phyloP scores from a whole-genome alignment of 2,113 vertebrate genomes.

The Perca schrenkii region DNA sequence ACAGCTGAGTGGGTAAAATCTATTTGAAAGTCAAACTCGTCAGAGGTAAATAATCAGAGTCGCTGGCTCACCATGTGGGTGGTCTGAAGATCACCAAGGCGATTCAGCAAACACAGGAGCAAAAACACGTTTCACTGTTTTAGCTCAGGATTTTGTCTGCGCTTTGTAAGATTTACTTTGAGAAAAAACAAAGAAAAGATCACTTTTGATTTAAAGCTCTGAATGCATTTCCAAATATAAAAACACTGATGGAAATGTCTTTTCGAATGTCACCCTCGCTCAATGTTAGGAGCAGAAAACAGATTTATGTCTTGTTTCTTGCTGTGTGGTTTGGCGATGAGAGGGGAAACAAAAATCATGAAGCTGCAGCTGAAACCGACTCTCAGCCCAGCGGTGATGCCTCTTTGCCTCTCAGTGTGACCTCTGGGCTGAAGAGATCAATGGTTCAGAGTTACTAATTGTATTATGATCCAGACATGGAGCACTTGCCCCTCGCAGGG shows the following conservation, averaged over 20 bases:
- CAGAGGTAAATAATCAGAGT: constrained; percentile 66
- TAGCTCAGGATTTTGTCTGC: constrained; percentile 45
- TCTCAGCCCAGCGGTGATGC: constrained; percentile 5
- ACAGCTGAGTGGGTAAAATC: constrained; percentile 36
- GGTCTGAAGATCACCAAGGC: constrained; percentile 71
- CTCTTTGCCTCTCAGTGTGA: constrained; percentile 33
- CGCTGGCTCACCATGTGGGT: constrained; percentile 62
- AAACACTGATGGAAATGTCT: constrained; percentile 54
- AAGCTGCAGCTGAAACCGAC: constrained; percentile 44
- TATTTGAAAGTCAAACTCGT: constrained; percentile 51
- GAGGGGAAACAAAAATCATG: neutral
- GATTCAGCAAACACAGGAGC: constrained; percentile 68
- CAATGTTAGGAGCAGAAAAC: constrained; percentile 43
- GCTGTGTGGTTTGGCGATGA: constrained; percentile 42
- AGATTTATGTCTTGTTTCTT: constrained; percentile 58
- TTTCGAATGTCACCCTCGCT: constrained; percentile 53
- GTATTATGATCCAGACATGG: constrained; percentile 92
- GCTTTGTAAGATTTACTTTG: constrained; percentile 50
- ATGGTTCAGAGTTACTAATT: constrained; percentile 90
- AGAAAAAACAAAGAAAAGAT: constrained; percentile 65
- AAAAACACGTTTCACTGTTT: constrained; percentile 58
- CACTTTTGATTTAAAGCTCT: constrained; percentile 46
- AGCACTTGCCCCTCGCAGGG: constrained; percentile 90
- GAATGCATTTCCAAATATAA: constrained; percentile 59
- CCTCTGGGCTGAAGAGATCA: constrained; percentile 81